These are phyloP conservation scores for Cladorhizidae sp. DNA, from an alignment of 37 sponge, comb jelly and placozoan species.

Conservation along the genomic window DNA sequence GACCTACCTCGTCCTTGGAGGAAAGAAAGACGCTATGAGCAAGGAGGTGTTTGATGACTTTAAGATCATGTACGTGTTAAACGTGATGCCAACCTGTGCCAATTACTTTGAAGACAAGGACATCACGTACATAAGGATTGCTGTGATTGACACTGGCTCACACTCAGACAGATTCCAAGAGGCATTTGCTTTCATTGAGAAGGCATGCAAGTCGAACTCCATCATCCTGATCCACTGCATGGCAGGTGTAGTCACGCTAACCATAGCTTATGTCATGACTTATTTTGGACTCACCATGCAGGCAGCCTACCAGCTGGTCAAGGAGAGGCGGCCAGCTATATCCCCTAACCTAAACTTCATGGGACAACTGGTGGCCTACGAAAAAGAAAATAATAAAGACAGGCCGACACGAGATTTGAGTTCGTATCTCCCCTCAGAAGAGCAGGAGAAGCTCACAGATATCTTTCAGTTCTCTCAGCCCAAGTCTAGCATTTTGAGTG, in stretches of 20 bases:
- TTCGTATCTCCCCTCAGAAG: slow-evolving; percentile 14
- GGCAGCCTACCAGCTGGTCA: slow-evolving; percentile 88
- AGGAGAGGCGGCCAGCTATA: slow-evolving; percentile 79
- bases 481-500: not conserved
- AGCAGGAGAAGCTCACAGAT: slow-evolving; percentile 23
- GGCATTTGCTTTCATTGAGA: slow-evolving; percentile 86
- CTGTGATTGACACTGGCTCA: slow-evolving; percentile 75
- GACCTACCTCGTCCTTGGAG: too few species aligned
- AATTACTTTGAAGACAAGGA: slow-evolving; percentile 52
- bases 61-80: too few species aligned
- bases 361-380: slow-evolving; percentile 95
- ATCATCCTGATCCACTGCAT: slow-evolving; percentile 88
- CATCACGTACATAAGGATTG: slow-evolving; percentile 74
- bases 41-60: too few species aligned
- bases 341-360: slow-evolving; percentile 98
- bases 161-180: slow-evolving; percentile 73
- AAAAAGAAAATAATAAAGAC: slow-evolving; percentile 37
- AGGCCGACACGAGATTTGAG: not conserved
- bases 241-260: slow-evolving; percentile 94
- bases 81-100: slow-evolving; percentile 71
- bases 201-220: slow-evolving; percentile 53
- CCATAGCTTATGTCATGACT: slow-evolving; percentile 93
- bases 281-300: slow-evolving; percentile 76
- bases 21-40: too few species aligned
- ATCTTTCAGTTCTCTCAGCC: not conserved